Conservation (phyloP, 2,888 invertebrate species). For the Cosmia trapezina region DNA sequence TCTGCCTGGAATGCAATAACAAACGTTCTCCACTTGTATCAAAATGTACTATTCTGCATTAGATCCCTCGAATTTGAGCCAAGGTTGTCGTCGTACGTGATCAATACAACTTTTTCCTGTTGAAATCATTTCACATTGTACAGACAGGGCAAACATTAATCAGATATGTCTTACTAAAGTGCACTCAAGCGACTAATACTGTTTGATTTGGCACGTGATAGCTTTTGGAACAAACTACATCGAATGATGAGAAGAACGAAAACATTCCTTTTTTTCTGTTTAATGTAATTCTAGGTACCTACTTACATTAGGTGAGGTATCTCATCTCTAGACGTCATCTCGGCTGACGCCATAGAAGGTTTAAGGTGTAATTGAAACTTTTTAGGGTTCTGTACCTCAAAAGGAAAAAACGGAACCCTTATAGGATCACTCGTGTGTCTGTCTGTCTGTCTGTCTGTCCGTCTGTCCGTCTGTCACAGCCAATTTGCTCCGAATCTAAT, state of each 20-base stretch:
- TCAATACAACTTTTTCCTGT: constrained; percentile 35
- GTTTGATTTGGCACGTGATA: constrained; percentile 58
- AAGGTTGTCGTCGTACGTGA: constrained; percentile 28
- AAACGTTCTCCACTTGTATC: too few species aligned
- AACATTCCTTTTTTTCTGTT: constrained; percentile 2
- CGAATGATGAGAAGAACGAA: constrained; percentile 19
- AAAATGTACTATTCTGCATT: constrained; percentile 37
- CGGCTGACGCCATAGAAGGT: not conserved
- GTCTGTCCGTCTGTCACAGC: too few species aligned
- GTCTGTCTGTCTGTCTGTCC: too few species aligned
- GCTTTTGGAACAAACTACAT: constrained; percentile 44
- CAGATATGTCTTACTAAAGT: constrained; percentile 61
- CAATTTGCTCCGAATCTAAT: too few species aligned
- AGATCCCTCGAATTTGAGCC: not conserved
- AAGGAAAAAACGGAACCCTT: too few species aligned
- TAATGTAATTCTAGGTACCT: not conserved
- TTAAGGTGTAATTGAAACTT: not conserved
- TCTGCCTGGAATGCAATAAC: too few species aligned
- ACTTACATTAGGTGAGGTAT: not conserved
- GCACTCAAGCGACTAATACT: constrained; percentile 64
- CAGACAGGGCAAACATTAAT: constrained; percentile 56
- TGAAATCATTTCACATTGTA: constrained; percentile 46
- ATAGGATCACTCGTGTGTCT: too few species aligned
- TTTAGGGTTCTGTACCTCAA: too few species aligned
- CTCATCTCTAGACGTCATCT: not conserved